Evolutionary conservation across 2,113 vertebrate species (phyloP).

Genomic region (Tupaia tana): DNA sequence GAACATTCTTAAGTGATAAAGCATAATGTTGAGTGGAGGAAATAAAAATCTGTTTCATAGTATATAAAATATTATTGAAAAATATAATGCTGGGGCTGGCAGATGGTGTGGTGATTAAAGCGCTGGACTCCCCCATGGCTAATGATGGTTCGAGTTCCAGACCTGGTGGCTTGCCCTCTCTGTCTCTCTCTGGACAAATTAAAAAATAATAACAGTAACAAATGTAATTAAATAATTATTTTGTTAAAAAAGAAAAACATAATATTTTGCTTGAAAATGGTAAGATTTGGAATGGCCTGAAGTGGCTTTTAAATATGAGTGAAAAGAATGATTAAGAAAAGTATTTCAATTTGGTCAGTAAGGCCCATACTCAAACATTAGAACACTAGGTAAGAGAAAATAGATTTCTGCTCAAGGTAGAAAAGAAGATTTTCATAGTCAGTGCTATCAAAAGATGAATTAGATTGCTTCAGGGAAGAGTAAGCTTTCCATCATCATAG

Average conservation of each 20-base stretch:
- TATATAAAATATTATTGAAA: neutral
- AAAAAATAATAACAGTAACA: too few relatives aligned
- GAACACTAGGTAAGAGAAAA: neutral
- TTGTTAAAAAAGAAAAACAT: neutral
- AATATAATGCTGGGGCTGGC: too few relatives aligned
- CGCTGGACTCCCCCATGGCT: too few relatives aligned
- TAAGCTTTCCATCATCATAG: neutral
- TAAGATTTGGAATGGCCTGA: neutral
- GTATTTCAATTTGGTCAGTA: slow-evolving; percentile 3
- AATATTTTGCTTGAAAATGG: neutral
- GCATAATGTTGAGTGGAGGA: neutral
- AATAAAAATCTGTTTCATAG: neutral
- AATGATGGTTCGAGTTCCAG: too few relatives aligned
- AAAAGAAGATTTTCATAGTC: neutral
- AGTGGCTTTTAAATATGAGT: neutral
- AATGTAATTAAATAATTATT: too few relatives aligned
- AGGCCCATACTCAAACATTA: neutral
- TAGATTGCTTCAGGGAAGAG: neutral
- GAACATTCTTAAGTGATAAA: neutral
- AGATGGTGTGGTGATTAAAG: too few relatives aligned
- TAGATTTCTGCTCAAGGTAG: neutral
- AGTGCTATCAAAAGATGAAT: neutral
- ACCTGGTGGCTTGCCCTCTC: too few relatives aligned
- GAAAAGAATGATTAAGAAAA: neutral
- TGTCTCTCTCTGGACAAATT: too few relatives aligned